Evolutionary conservation across 2,113 vertebrate species (phyloP), one percentile per base, ranked within the genome.

Genomic region (Turdus rufiventris): DNA sequence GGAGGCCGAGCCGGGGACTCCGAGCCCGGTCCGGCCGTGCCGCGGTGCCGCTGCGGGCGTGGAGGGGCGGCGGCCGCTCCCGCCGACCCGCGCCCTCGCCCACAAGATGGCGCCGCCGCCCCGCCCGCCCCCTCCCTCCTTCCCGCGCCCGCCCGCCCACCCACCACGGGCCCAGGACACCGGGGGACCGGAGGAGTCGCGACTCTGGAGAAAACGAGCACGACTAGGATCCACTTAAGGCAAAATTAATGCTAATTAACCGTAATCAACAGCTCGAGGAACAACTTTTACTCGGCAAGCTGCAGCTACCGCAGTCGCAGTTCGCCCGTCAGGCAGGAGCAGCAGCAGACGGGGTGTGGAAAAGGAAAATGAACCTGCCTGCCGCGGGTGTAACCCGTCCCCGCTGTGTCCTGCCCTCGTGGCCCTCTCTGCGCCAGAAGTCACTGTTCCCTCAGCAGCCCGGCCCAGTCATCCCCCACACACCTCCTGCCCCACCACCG

Each of bases 101-200:
- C 93, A 94, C 93, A 90, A 96, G 95, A 92, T 96, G 93, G 95
- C 86, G 89, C 93, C 85, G 89, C 71, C 79, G 42, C 20, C 47
- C 67, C 51, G 26, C 29, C 74, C 23, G 31, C 70, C 34, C 48
- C 57, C 48, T 18, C 53, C 38, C 24, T 47, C 66, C 61, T 38
- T 16, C 21, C 57, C 38, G 42, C 58, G 5, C 34, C 29, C 40
- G 9, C 61, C 17, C 40, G 8, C 66, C 11, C 57, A 5, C 42
- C 42, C 63, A 6, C 36, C 38, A 13, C 20, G 19, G n/a, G 5
- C 47, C 21, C n/a, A 0, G 45, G 40, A 18, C 56, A 17, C 83
- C 17, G 18, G 15, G 13, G 9, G 2, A 31, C 38, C 15, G 19
- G 17, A 20, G 15, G 5, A 29, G 31, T 24, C 8, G 1, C 18